phyloP scores from a whole-genome alignment of 2,797 vertebrate species.

The Brotula barbata region DNA sequence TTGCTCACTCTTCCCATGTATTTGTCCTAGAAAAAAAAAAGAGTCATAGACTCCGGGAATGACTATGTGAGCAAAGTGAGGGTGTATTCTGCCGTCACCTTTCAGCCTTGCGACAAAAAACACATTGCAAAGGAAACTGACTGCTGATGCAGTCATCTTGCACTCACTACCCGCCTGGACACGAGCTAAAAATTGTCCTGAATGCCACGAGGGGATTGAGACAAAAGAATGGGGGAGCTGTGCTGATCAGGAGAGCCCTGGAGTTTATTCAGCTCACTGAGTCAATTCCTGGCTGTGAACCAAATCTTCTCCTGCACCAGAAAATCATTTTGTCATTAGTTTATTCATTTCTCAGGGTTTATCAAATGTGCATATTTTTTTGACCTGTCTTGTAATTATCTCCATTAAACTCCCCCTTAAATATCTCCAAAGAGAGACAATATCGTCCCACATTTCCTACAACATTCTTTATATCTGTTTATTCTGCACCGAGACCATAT shows the following conservation, averaged over 20 bases:
- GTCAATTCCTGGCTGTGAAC: slow-evolving; percentile 63
- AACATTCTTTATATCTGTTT: no score
- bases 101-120: slow-evolving; percentile 67
- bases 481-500: background rate
- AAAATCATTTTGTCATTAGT: slow-evolving; percentile 22
- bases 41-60: slow-evolving; percentile 29
- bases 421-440: background rate
- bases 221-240: slow-evolving; percentile 64
- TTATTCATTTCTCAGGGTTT: slow-evolving; percentile 19
- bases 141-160: slow-evolving; percentile 74
- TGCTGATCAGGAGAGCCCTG: slow-evolving; percentile 61
- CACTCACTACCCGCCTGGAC: slow-evolving; percentile 64
- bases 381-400: background rate
- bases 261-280: slow-evolving; percentile 66
- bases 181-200: slow-evolving; percentile 71
- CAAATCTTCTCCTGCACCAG: slow-evolving; percentile 52
- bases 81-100: slow-evolving; percentile 40
- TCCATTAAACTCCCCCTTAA: background rate
- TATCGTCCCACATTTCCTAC: no score
- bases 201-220: slow-evolving; percentile 67
- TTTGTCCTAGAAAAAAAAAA: slow-evolving; percentile 30
- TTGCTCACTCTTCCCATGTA: slow-evolving; percentile 60
- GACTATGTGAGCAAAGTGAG: slow-evolving; percentile 19
- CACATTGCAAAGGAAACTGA: slow-evolving; percentile 69
- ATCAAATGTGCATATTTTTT: slow-evolving; percentile 1